Evolutionary conservation across 2,113 vertebrate genomes (phyloP).

Genomic region (Willisornis vidua): DNA sequence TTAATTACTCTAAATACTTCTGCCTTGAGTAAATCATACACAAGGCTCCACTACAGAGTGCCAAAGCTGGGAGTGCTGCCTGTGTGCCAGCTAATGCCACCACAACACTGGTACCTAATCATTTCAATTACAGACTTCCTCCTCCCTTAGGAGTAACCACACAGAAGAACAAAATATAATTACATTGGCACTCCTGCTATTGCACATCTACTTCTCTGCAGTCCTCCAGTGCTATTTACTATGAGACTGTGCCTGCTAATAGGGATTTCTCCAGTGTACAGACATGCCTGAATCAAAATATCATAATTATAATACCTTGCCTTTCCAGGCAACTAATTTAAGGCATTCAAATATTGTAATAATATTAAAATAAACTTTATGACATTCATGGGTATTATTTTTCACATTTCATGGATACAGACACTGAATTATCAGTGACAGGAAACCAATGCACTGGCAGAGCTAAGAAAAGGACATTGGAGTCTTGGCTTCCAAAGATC

Average conservation of each 20-base stretch:
- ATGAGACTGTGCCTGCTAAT: not conserved
- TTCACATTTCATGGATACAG: not conserved
- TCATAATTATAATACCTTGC: not conserved
- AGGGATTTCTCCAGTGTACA: not conserved
- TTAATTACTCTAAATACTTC: not conserved
- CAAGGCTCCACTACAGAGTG: not conserved
- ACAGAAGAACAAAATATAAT: slow-evolving; percentile 28
- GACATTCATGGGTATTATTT: not conserved
- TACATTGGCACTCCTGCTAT: slow-evolving; percentile 29
- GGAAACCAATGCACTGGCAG: not conserved
- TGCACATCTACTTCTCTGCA: slow-evolving; percentile 6
- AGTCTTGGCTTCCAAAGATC: not conserved
- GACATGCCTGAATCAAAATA: not conserved
- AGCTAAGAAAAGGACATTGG: not conserved
- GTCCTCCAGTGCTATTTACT: not conserved
- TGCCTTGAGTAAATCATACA: not conserved
- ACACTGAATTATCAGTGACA: not conserved
- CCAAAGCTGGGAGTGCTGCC: not conserved
- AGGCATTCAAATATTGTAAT: not conserved
- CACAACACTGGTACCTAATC: slow-evolving; percentile 8
- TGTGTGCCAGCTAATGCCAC: not conserved
- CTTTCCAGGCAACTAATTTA: not conserved
- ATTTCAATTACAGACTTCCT: slow-evolving; percentile 35
- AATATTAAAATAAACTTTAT: not conserved
- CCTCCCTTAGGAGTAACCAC: not conserved